phyloP scores from a whole-genome alignment of 2,113 vertebrate genomes.

The Scolopax mira region DNA sequence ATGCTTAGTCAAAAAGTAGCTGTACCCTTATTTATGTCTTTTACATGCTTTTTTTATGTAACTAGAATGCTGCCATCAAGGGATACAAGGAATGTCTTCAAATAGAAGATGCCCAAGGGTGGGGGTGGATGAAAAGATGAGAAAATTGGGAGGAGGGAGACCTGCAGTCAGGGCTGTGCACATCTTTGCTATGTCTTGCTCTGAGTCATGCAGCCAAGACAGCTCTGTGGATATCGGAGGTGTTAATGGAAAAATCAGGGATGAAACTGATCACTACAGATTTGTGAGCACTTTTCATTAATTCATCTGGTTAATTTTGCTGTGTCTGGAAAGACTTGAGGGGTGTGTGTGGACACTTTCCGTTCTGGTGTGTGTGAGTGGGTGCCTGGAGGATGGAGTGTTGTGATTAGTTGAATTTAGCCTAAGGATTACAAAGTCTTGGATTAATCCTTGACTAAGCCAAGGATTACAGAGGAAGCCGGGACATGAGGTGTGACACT shows the following conservation, averaged over 20 bases:
- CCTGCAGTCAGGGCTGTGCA: background rate
- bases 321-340: background rate
- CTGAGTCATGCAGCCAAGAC: background rate
- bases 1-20: background rate
- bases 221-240: background rate
- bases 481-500: background rate
- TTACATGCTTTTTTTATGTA: background rate
- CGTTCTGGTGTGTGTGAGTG: background rate
- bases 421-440: no score
- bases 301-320: background rate
- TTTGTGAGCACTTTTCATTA: background rate
- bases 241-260: slow-evolving; percentile 10
- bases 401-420: background rate
- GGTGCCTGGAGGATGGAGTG: background rate
- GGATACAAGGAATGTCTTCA: background rate
- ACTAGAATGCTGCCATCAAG: background rate
- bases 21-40: background rate
- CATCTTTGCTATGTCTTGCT: background rate
- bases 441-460: no score
- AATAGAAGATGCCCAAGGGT: background rate
- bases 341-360: background rate
- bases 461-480: background rate
- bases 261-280: background rate
- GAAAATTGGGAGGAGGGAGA: background rate
- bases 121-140: background rate